These are phyloP conservation scores for Lytechinus variegatus DNA, from an alignment of 35 echinoderm and acorn worm species.

Conservation along the genomic window DNA sequence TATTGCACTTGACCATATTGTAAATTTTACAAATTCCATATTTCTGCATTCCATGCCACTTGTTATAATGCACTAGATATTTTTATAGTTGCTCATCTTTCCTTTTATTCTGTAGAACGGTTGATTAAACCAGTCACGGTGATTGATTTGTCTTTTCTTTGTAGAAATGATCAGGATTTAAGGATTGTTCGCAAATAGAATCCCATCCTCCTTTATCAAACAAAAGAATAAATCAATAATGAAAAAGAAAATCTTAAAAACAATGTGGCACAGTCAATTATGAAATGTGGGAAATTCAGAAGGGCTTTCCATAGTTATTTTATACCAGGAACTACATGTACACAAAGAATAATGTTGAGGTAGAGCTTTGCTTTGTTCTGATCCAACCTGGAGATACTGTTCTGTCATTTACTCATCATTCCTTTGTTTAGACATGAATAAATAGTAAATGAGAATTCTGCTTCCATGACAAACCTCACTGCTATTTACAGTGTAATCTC, in stretches of 20 bases:
- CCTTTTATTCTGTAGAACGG: background rate
- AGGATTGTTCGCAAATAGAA: background rate
- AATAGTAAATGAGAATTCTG: background rate
- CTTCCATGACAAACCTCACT: background rate
- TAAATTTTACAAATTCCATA: background rate
- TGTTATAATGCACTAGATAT: background rate
- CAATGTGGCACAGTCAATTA: background rate
- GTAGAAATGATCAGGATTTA: background rate
- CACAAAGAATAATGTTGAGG: background rate
- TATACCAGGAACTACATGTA: background rate
- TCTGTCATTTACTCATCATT: background rate
- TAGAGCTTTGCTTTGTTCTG: background rate
- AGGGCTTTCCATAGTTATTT: background rate
- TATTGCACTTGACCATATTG: background rate
- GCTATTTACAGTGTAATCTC: background rate
- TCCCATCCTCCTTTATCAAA: background rate
- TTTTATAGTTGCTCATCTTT: conserved; percentile 12
- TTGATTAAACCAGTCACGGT: background rate
- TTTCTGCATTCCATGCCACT: background rate
- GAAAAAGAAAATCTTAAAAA: background rate
- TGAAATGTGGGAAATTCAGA: background rate
- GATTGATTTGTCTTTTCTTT: background rate
- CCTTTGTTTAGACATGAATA: background rate
- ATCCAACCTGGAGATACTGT: too few relatives aligned
- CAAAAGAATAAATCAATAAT: too few relatives aligned